Base-by-base conservation (phyloP, 2,888 invertebrate species). In the Limnephilus auricula region DNA sequence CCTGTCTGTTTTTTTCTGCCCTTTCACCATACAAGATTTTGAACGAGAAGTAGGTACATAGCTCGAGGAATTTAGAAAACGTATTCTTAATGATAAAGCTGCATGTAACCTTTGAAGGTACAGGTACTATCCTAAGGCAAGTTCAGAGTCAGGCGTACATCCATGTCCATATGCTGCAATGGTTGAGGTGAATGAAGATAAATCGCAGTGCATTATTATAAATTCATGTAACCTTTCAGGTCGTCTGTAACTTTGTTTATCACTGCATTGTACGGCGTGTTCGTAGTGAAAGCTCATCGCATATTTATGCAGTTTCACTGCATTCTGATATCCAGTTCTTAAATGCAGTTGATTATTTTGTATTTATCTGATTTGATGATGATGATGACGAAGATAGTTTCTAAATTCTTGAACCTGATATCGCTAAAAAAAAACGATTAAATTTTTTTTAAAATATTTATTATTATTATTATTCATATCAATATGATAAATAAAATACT, bases 251-350 rank as follows among this genome's bases (percentile, higher is more conserved):
- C 40, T 85, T 37, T 34, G 45, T 85, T n/a, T 40, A 18, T 85
- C 45, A 45, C 30, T 45, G 13, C 40, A 40, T 40, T 85, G 37
- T 85, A 85, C 4, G 85, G 34, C 85, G n/a, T n/a, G n/a, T n/a
- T n/a, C n/a, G n/a, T 4, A 85, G 85, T 34, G 85, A 85, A 85
- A 85, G 85, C 30, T 85, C 84, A 4, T 40, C n/a, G 85, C 85
- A 45, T 37, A 45, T 85, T 40, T 45, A 34, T 65, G 25, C 65
- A 65, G 65, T 65, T 65, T 65, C n/a, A 65, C n/a, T 65, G 65
- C 65, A 65, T 25, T 65, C 25, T 18, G n/a, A n/a, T 65, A 65
- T 65, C 65, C 65, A 65, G 65, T 65, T 65, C n/a, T 65, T n/a
- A 65, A 65, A 65, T 65, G 65, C 65, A 65, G 25, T 25, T 65